Base-by-base conservation (phyloP, 2,113 vertebrate genomes). In the Chascanopsetta lugubris region DNA sequence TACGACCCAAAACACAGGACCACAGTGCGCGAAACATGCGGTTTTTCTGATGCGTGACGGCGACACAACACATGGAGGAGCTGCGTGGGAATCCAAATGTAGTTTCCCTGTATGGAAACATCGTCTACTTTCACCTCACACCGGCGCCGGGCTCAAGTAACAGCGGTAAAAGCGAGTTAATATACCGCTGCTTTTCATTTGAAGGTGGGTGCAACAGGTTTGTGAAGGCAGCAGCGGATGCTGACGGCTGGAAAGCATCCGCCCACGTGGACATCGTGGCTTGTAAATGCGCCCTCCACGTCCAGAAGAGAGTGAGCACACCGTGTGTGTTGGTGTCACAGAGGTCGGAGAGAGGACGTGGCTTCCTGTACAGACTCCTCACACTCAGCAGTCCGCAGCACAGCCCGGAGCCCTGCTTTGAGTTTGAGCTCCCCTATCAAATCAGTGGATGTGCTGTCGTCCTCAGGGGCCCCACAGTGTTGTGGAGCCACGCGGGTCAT, bases 401-500 rank as follows among this genome's bases (percentile, higher is more conserved):
- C 81, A 64, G 55, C 0, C 88, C 95, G 73, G 90, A 94, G 65
- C 80, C 76, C 0, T 63, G 81, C 22, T 63, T 95, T 47, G 82
- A 88, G 63, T 95, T 98, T 85, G 87, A 84, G 29, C 75, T 95
- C 21, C 85, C 90, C 15, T 89, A 94, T 79, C 88, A 93, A 38
- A 79, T 95, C 43, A 77, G 78, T n/a, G 92, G 93, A 13, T 60
- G 61, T 2, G 26, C 96, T 65, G 83, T 54, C 8, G 77, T 99
- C 77, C 82, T 95, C 46, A 49, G 79, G 57, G 96, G 97, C 6
- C 96, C 97, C 25, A 92, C 93, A 0, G 54, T 97, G 69, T 22
- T 96, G 42, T 98, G 96, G 96, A 92, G 73, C 10, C 85, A 94
- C 17, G 56, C 66, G 0, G 77, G 82, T 36, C 72, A 76, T 8